phyloP scores from a whole-genome alignment of 2,888 invertebrate genomes.

The Dexiosoma caninum region DNA sequence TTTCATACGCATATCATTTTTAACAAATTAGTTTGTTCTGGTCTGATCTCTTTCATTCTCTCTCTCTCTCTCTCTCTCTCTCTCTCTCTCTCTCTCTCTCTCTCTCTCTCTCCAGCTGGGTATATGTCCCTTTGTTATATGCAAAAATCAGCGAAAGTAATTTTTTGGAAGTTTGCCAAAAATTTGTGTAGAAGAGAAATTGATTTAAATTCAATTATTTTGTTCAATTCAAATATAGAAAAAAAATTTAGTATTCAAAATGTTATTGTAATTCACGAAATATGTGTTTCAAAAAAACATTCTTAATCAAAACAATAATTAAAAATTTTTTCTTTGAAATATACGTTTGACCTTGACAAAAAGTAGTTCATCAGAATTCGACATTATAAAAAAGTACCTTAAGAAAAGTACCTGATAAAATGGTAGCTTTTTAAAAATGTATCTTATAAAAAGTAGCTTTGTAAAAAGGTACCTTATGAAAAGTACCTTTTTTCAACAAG shows the following conservation, averaged over 20 bases:
- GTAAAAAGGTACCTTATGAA: not conserved
- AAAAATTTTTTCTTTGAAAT: no score
- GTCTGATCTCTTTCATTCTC: not conserved
- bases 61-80: no score
- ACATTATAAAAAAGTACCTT: not conserved
- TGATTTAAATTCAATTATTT: not conserved
- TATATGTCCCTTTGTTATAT: conserved; percentile 3
- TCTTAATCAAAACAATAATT: no score
- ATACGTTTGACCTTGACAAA: no score
- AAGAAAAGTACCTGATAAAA: not conserved
- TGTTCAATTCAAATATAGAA: not conserved
- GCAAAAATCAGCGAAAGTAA: conserved; percentile 42
- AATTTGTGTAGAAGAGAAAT: not conserved
- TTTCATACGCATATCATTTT: conserved; percentile 40
- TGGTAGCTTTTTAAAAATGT: not conserved
- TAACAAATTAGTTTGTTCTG: conserved; percentile 22
- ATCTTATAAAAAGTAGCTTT: not conserved
- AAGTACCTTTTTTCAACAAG: not conserved
- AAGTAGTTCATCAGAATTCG: no score
- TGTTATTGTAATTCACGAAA: no score
- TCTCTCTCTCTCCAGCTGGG: no score
- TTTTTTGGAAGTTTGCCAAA: conserved; percentile 47
- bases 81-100: no score
- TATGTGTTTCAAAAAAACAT: no score
- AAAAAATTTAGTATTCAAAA: no score